Conservation (phyloP, 2,113 vertebrate species). For the Coracopsis vasa region DNA sequence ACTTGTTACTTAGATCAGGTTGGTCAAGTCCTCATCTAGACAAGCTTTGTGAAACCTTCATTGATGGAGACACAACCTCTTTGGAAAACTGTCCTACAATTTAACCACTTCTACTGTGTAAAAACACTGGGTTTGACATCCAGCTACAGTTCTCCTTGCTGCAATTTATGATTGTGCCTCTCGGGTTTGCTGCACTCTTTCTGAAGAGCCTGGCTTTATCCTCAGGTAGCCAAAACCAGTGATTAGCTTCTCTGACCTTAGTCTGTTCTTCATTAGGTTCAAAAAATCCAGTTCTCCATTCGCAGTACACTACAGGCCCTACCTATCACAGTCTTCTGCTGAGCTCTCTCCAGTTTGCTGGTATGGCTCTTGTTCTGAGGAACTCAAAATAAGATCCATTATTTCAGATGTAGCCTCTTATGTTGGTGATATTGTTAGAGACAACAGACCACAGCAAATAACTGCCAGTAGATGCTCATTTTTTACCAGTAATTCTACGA, state of each 20-base stretch:
- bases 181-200: not conserved
- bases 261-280: not conserved
- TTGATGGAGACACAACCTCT: not conserved
- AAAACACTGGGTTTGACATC: not conserved
- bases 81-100: not conserved
- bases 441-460: not conserved
- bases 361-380: not conserved
- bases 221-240: not conserved
- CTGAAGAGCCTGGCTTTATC: not conserved
- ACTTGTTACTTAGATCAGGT: not conserved
- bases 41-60: not conserved
- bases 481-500: not conserved
- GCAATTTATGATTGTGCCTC: not conserved
- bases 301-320: rapidly evolving
- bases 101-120: not conserved
- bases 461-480: not conserved
- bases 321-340: not conserved
- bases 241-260: not conserved
- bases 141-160: not conserved
- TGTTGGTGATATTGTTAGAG: not conserved
- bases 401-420: not conserved
- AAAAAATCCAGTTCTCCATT: not conserved
- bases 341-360: not conserved
- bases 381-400: not conserved
- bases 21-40: not conserved